Evolutionary conservation across 2,888 invertebrate genomes (phyloP), one percentile per base, ranked within the genome.

Genomic region (Drosophila diplacantha): DNA sequence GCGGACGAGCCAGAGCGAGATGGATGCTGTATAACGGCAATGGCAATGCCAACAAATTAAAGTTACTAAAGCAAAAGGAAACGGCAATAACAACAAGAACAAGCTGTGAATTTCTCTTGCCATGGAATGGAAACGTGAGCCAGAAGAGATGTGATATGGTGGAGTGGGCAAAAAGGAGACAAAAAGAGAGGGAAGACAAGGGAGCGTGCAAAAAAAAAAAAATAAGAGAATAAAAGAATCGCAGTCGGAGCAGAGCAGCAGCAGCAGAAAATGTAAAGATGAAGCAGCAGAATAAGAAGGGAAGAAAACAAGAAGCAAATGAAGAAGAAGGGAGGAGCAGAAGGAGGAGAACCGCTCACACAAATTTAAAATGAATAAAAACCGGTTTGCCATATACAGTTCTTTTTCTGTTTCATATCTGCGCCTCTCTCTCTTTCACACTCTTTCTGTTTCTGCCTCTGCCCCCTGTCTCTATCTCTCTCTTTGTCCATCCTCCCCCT

Each of bases 1-100:
- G 35, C 44, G 18, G 54, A 16, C 6, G 14, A 18, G 41, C 31
- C 50, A 46, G 57, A 35, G 55, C 20, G 58, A 56, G 57, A 22
- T 46, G 37, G 22, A 5, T 24, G 18, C 57, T 31, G 38, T 57
- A 59, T 59, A 66, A 65, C 66, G 57, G 66, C 81, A 73, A 78
- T 73, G 75, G 73, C 78, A 73, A 76, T 79, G 79, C 68, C 76
- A 79, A 82, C 80, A 79, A 66, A 66, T 79, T 78, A 75, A 78
- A 78, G 78, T 79, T 74, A 74, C 79, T 72, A 75, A 73, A 71
- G 71, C 73, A 76, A 77, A 69, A 64, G 60, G 50, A 59, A 67
- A 43, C 56, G 32, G 44, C 37, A 56, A 52, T 53, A 44, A 38
- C 44, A 60, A 37, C 34, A 63, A 44, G 24, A 52, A 43, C 57